Evolutionary conservation across 2,113 vertebrate genomes (phyloP), one percentile per base, ranked within the genome.

Genomic region (Noctilio leporinus): DNA sequence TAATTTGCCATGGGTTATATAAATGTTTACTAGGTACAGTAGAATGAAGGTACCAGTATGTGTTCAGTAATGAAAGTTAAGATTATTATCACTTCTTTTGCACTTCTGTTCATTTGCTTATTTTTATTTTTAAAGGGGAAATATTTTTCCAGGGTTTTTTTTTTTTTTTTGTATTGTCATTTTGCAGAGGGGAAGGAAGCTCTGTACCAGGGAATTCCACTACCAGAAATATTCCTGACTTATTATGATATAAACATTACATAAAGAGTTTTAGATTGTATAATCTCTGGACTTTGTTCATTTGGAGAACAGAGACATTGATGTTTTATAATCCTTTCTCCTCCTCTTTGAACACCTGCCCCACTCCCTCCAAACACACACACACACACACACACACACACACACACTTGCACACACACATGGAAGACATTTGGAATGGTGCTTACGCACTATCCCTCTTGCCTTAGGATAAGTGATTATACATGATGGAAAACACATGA

Each of bases 401-500:
- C 5, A 28, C 35, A 45, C 69, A 72, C 15, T 17, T 14, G 40
- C 19, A 62, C 33, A 55, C 11, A 49, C 35, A 49, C 45, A 57
- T 38, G 89, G 55, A 91, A 91, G 86, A 51, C 84, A 53, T 81
- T 92, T 85, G 72, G 80, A 92, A 84, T 22, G 38, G 94, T 40
- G 53, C 43, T 97, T 95, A 51, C 59, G 43, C 33, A 75, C 77
- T 92, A 77, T 51, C 38, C 22, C 40, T 91, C 47, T 88, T 73
- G 75, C 47, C 82, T 91, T 65, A 86, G 84, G 84, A 94, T 89
- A 76, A 96, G 67, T 84, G 93, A 96, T 88, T 92, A 90, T 57
- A 59, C 53, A 70, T 77, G 53, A 95, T 95, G 73, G 81, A 70
- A 96, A 97, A 97, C 95, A 95, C 45, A 90, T 73, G 86, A 47